Conservation (phyloP, 2,888 invertebrate species). For the Hoplodrina blanda region DNA sequence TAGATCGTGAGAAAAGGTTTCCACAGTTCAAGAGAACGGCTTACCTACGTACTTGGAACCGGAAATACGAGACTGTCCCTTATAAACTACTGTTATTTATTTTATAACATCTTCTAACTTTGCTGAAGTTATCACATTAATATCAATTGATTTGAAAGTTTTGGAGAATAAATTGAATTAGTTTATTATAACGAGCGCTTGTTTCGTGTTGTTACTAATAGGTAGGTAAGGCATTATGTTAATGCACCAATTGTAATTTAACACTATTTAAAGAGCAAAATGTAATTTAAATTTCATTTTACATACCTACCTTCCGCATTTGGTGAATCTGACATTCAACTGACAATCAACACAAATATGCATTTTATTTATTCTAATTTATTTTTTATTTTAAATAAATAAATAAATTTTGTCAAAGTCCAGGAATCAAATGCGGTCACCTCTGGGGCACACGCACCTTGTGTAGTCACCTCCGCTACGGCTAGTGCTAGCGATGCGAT, state of each 20-base stretch:
- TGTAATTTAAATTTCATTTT: too few species aligned
- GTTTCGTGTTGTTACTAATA: not conserved
- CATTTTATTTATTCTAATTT: too few species aligned
- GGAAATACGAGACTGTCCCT: slow-evolving; percentile 51
- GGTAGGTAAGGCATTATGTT: not conserved
- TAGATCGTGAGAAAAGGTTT: slow-evolving; percentile 61
- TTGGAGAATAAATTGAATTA: not conserved
- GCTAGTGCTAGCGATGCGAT: not conserved
- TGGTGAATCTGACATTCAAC: not conserved
- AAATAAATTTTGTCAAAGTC: not conserved
- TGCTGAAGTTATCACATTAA: slow-evolving; percentile 8
- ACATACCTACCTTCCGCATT: not conserved
- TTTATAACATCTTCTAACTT: slow-evolving; percentile 21
- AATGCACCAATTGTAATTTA: not conserved
- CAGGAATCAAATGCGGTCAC: not conserved
- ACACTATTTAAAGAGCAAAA: not conserved
- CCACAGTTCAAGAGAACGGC: slow-evolving; percentile 31
- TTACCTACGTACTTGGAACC: slow-evolving; percentile 34
- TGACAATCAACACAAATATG: not conserved
- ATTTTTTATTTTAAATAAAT: too few species aligned
- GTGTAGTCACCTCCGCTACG: not conserved
- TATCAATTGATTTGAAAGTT: slow-evolving; percentile 12
- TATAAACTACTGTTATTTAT: slow-evolving; percentile 36
- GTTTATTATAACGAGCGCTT: not conserved
- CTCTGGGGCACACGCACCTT: not conserved